Percentiles rank a stretch among this genome's conserved stretches.
Conservation (phyloP, 2,797 vertebrate species). For the Enteromius thamalakanensis region DNA sequence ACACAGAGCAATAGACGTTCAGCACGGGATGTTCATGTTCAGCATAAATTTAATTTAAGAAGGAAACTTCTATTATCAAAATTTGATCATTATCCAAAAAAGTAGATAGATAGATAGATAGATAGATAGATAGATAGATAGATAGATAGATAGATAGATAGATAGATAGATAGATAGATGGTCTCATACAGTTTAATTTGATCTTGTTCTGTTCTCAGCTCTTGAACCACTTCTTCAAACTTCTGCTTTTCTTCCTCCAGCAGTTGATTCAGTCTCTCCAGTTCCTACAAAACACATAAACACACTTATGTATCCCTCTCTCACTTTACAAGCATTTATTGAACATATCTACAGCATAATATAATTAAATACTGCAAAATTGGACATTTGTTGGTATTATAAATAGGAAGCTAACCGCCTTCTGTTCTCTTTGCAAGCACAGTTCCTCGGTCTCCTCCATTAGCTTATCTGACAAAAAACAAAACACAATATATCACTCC, state of each 20-base stretch:
- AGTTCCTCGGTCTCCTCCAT: conserved; percentile 98
- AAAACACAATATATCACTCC: not conserved
- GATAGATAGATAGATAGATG: too few species aligned
- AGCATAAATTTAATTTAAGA: not conserved
- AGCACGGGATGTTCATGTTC: not conserved
- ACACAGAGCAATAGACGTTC: conserved; percentile 2
- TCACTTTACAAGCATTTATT: not conserved
- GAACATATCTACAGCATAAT: not conserved
- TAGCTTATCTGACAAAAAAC: conserved; percentile 86
- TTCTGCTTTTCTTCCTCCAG: conserved; percentile 93
- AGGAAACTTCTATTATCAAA: not conserved
- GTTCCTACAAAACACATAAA: conserved; percentile 76
- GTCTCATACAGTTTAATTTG: conserved; percentile 86
- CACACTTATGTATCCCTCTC: conserved; percentile 1
- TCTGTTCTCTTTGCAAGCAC: conserved; percentile 90
- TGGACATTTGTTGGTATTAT: not conserved
- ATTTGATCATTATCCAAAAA: not conserved
- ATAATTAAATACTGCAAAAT: not conserved
- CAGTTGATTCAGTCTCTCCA: conserved; percentile 91
- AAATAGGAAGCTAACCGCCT: conserved; percentile 79
- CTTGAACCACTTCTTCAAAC: conserved; percentile 93
- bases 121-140: too few species aligned
- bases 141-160: too few species aligned
- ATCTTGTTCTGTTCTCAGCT: conserved; percentile 90
- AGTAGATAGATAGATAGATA: not conserved